Base-by-base conservation (phyloP, 2,888 invertebrate genomes). In the Cecidostiba fungosa region DNA sequence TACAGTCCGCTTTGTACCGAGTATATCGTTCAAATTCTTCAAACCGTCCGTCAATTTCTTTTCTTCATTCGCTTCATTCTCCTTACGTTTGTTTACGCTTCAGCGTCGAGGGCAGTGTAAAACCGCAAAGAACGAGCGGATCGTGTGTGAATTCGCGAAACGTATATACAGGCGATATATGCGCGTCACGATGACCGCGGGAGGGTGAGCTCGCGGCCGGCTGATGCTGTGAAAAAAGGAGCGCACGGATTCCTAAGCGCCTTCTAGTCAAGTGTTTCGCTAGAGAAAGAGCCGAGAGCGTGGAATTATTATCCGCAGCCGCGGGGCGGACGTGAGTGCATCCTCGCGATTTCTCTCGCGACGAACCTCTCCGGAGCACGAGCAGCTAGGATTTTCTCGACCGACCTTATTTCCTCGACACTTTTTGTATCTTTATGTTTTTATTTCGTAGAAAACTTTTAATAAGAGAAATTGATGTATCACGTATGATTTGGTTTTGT, bases 161-260 rank as follows among this genome's bases (percentile, higher is more conserved):
- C 77, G 77, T 23, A 32, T 36, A 14, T 10, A 54, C 19, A 6
- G 19, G 19, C 43, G 66, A 77, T 66, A 47, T 43, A 78, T 69
- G 80, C 80, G 72, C 72, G 72, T 80, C 80, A 72, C 80, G 80
- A 80, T 80, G 80, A 59, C 72, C 72, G 50, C 66, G 16, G 69
- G 47, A 16, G 14, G 78, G 32, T 70, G 29, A 6, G 5, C 32
- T 29, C 47, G 69, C 69, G 23, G 4, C 26, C 16, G 50, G 59
- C 43, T 23, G 59, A 39, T 62, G n/a, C 54, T 59, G 54, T 23
- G 8, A 69, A 43, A 69, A 29, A 78, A 16, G 32, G 29, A 69
- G 78, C 29, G 47, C 19, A 23, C 36, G 43, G 39, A 77, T 77
- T 77, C 77, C 79, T 70, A 70, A 47, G 47, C 79, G 23, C 69